Evolutionary conservation across 2,888 invertebrate genomes (phyloP).

Genomic region (Nymphalis urticae): DNA sequence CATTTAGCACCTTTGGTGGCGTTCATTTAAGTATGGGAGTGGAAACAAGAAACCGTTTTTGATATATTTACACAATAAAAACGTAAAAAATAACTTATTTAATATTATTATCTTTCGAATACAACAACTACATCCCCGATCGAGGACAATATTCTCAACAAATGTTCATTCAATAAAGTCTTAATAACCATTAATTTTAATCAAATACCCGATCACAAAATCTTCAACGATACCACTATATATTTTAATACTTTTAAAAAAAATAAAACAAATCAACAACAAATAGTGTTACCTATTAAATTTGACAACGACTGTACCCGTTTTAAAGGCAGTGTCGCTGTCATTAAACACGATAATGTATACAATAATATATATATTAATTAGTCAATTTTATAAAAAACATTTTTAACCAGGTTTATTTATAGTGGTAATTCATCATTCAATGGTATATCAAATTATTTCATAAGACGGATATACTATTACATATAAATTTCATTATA

Average conservation of each 20-base stretch:
- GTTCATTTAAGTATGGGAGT: conserved; percentile 68
- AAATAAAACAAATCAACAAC: conserved; percentile 65
- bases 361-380: conserved; percentile 64
- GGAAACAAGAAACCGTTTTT: conserved; percentile 75
- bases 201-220: conserved; percentile 78
- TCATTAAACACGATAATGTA: conserved; percentile 66
- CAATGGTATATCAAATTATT: conserved; percentile 59
- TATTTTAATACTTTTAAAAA: conserved; percentile 64
- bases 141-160: conserved; percentile 79
- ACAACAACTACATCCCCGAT: conserved; percentile 79
- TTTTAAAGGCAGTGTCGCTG: conserved; percentile 51
- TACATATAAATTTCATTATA: conserved; percentile 77
- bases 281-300: conserved; percentile 61
- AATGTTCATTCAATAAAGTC: conserved; percentile 79
- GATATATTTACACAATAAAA: conserved; percentile 80
- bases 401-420: conserved; percentile 69
- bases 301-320: conserved; percentile 55
- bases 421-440: conserved; percentile 57
- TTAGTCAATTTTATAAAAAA: conserved; percentile 78
- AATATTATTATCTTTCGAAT: conserved; percentile 81
- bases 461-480: conserved; percentile 80
- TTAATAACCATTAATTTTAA: conserved; percentile 72
- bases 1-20: conserved; percentile 80
- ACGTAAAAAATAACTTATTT: conserved; percentile 83
- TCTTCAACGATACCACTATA: conserved; percentile 78